Conservation (phyloP, 2,888 invertebrate species). For the Tachina fera region DNA sequence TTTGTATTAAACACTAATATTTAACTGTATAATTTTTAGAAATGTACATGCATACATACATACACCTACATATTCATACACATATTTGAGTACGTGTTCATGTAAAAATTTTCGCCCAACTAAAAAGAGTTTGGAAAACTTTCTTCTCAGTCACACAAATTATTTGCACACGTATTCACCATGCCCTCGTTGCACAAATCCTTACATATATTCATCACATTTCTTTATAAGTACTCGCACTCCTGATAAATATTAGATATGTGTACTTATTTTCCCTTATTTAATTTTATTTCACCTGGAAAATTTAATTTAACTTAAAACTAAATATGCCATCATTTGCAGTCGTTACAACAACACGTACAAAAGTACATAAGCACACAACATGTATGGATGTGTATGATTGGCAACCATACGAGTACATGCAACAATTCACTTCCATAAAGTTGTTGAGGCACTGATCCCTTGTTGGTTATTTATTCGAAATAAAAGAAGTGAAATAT, state of each 20-base stretch:
- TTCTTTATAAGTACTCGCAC: background rate
- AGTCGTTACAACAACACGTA: constrained; percentile 19
- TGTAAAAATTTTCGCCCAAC: background rate
- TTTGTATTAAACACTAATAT: too few relatives aligned
- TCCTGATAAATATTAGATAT: constrained; percentile 43
- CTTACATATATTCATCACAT: constrained; percentile 21
- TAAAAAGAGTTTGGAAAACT: background rate
- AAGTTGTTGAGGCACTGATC: constrained; percentile 54
- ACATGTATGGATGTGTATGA: background rate
- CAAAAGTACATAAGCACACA: background rate
- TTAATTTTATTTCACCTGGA: constrained; percentile 67
- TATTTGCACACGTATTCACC: background rate
- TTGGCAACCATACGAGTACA: background rate
- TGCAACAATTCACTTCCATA: constrained; percentile 21
- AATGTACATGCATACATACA: too few relatives aligned
- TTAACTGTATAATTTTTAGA: too few relatives aligned
- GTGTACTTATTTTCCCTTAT: constrained; percentile 58
- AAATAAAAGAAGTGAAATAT: constrained; percentile 39
- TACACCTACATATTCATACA: too few relatives aligned
- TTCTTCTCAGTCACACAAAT: constrained; percentile 1
- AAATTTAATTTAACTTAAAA: constrained; percentile 54
- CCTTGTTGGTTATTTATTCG: constrained; percentile 52
- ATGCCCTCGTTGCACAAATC: constrained; percentile 4
- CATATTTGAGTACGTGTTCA: background rate
- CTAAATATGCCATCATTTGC: constrained; percentile 57